These are phyloP conservation scores for Cossypha dichroa DNA, from an alignment of 2,797 vertebrate species.

Conservation along the genomic window DNA sequence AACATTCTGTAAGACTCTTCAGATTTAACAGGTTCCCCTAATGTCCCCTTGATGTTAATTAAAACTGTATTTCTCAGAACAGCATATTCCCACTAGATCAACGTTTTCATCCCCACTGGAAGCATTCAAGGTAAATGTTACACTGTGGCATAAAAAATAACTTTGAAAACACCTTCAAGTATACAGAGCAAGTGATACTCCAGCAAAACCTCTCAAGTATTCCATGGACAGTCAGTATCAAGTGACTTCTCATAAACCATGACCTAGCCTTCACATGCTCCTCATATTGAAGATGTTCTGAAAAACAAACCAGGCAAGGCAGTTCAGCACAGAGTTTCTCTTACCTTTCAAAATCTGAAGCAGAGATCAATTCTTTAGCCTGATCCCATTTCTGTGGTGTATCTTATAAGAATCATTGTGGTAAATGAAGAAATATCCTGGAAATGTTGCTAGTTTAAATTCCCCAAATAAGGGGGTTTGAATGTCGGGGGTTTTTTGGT, in stretches of 20 bases:
- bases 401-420: not conserved
- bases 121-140: not conserved
- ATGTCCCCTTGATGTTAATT: not conserved
- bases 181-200: not conserved
- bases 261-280: not conserved
- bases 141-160: not conserved
- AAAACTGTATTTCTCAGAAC: not conserved
- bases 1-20: not conserved
- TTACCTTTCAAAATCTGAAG: not conserved
- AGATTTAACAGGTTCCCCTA: not conserved
- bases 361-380: not conserved
- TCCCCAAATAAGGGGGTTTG: not conserved
- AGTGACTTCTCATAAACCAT: slow-evolving; percentile 19
- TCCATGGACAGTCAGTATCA: slow-evolving; percentile 19
- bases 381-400: not conserved
- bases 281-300: not conserved
- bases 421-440: not conserved
- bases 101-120: not conserved
- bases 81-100: not conserved
- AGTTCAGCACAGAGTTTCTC: not conserved
- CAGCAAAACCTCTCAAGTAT: not conserved
- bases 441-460: not conserved
- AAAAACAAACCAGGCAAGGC: slow-evolving; percentile 24
- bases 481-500: rapidly evolving
- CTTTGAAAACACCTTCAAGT: not conserved